phyloP scores from a whole-genome alignment of 2,797 vertebrate species.

The Tangara arthus region DNA sequence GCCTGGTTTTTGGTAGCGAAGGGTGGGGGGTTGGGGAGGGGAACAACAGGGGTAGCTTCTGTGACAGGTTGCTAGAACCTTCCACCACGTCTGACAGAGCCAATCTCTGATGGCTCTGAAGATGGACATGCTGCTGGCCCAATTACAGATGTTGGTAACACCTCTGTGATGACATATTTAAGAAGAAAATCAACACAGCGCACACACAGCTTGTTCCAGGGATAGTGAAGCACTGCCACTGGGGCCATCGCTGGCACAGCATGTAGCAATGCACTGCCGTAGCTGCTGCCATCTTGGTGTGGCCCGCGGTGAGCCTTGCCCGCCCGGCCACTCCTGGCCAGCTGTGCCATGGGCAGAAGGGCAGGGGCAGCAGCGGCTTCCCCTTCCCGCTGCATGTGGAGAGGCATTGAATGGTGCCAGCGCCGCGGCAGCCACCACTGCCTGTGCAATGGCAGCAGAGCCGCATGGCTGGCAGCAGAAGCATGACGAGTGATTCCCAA shows the following conservation, averaged over 20 bases:
- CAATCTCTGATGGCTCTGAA: neutral
- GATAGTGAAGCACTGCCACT: neutral
- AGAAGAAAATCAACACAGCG: neutral
- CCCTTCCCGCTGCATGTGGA: neutral
- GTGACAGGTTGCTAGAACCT: neutral
- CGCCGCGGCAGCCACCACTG: accelerated
- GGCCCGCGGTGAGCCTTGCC: accelerated
- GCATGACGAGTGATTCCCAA: no score
- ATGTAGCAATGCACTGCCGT: neutral
- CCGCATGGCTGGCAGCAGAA: neutral
- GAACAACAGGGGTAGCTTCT: neutral
- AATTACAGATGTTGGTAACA: accelerated
- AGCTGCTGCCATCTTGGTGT: no score
- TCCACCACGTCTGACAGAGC: neutral
- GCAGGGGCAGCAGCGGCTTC: no score
- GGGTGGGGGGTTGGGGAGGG: no score
- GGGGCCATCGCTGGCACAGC: accelerated
- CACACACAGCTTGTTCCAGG: neutral
- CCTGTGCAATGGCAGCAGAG: neutral
- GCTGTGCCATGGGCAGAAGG: neutral
- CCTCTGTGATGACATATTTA: neutral
- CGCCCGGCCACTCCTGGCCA: no score
- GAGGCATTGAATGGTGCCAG: neutral
- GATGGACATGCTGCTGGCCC: neutral
- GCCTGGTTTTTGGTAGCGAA: neutral